Conservation (phyloP, 1,140 invertebrate species). For the Drosophila kurseongensis region DNA sequence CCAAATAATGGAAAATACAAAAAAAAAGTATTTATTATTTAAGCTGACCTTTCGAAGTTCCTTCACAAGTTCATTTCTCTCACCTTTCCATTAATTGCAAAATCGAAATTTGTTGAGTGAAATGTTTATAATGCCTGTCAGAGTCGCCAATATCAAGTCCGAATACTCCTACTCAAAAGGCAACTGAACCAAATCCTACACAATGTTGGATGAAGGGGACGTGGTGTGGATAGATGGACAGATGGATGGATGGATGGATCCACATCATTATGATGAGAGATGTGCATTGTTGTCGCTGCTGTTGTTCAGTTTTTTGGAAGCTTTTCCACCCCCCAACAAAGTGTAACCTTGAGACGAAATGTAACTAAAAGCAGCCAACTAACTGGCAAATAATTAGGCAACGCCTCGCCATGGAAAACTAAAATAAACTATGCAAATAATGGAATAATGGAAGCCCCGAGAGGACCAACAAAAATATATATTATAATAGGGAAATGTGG, state of each 20-base stretch:
- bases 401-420: slow-evolving; percentile 23
- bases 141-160: slow-evolving; percentile 44
- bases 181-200: slow-evolving; percentile 36
- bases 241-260: slow-evolving; percentile 33
- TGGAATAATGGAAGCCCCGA: slow-evolving; percentile 48
- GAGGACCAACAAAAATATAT: slow-evolving; percentile 10
- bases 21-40: not conserved
- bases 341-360: slow-evolving; percentile 56
- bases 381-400: slow-evolving; percentile 66
- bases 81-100: slow-evolving; percentile 24
- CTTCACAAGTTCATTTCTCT: slow-evolving; percentile 9
- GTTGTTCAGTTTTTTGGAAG: slow-evolving; percentile 3
- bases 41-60: slow-evolving; percentile 2
- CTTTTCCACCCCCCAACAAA: slow-evolving; percentile 21
- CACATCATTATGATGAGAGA: slow-evolving; percentile 52
- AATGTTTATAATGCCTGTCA: slow-evolving; percentile 52
- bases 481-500: slow-evolving; percentile 65
- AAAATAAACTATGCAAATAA: slow-evolving; percentile 72
- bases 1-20: not conserved
- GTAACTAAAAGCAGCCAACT: slow-evolving; percentile 29
- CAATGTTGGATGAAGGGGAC: slow-evolving; percentile 52
- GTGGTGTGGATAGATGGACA: slow-evolving; percentile 42
- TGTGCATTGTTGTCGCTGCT: slow-evolving; percentile 25
- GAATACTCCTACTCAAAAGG: slow-evolving; percentile 49
- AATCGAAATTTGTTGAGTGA: slow-evolving; percentile 30